Evolutionary conservation across 2,113 vertebrate genomes (phyloP).

Genomic region (Pipra filicauda): DNA sequence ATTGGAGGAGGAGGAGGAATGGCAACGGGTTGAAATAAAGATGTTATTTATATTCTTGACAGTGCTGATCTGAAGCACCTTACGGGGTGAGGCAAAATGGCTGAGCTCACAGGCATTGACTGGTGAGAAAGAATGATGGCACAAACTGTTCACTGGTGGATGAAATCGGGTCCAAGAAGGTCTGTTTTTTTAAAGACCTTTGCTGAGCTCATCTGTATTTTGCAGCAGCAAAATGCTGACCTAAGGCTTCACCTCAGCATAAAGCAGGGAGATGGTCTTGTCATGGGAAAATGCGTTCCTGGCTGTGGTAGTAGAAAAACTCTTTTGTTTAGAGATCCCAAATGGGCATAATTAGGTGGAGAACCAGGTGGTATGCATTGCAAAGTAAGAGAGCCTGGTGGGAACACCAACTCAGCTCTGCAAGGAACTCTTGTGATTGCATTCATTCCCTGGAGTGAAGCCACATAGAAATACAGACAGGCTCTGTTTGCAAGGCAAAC

Average conservation of each 20-base stretch:
- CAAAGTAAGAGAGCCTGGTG: neutral
- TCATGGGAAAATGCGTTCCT: neutral
- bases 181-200: slow-evolving; percentile 12
- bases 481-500: neutral
- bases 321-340: neutral
- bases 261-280: neutral
- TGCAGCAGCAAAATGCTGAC: neutral
- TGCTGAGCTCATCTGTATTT: slow-evolving; percentile 31
- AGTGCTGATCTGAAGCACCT: neutral
- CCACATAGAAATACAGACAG: neutral
- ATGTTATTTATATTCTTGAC: neutral
- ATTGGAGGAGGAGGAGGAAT: neutral
- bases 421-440: neutral
- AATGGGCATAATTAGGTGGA: neutral
- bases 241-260: neutral
- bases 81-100: neutral
- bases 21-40: neutral
- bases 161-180: neutral
- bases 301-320: neutral
- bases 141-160: neutral
- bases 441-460: neutral
- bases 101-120: neutral
- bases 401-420: neutral
- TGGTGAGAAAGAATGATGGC: slow-evolving; percentile 12
- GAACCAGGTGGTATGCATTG: neutral